phyloP scores from a whole-genome alignment of 2,888 invertebrate genomes.

The Trachelus troglodyta region DNA sequence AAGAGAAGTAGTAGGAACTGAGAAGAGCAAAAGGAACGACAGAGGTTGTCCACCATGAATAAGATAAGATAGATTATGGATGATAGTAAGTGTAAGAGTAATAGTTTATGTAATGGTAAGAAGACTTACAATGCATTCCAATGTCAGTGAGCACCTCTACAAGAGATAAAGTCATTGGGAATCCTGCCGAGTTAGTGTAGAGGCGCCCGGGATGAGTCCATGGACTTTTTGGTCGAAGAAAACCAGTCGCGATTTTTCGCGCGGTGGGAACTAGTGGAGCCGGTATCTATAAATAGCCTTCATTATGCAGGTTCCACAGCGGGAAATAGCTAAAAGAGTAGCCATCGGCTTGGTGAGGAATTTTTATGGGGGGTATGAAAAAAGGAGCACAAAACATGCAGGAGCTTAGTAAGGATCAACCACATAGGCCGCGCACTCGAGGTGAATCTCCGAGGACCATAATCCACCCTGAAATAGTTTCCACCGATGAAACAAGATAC shows the following conservation, averaged over 20 bases:
- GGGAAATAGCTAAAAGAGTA: constrained; percentile 42
- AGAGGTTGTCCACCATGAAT: background rate
- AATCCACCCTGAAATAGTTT: background rate
- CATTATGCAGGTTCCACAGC: constrained; percentile 34
- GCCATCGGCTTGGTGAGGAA: constrained; percentile 29
- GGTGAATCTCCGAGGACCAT: background rate
- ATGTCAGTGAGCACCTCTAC: background rate
- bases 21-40: background rate
- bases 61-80: background rate
- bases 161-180: background rate
- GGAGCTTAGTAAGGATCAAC: background rate
- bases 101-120: background rate
- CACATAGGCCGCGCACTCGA: background rate
- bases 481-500: background rate
- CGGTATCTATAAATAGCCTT: constrained; percentile 58
- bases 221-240: constrained; percentile 29
- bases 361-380: constrained; percentile 41
- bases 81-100: background rate
- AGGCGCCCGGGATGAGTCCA: constrained; percentile 1
- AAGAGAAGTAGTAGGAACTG: background rate
- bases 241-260: constrained; percentile 52
- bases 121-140: background rate
- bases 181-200: background rate
- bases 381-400: constrained; percentile 26
- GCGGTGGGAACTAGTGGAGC: constrained; percentile 52